phyloP scores from a whole-genome alignment of 2,113 vertebrate genomes.

The Dasyurus viverrinus region DNA sequence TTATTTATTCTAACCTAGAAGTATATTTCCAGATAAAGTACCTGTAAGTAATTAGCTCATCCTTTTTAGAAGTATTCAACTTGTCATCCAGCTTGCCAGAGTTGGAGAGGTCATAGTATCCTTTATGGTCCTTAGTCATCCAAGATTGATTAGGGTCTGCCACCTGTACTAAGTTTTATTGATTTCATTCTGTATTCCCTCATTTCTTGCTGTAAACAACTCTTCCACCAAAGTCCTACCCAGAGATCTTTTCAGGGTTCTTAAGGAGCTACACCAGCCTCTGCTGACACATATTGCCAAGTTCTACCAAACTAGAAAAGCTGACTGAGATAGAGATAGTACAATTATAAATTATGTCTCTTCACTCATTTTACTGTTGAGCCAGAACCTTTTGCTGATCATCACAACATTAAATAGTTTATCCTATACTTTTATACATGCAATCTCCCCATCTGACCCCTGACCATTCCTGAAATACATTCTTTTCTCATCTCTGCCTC shows the following conservation, averaged over 20 bases:
- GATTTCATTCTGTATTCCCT: background rate
- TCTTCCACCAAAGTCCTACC: background rate
- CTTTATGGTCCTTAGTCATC: background rate
- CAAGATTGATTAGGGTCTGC: background rate
- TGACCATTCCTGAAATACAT: background rate
- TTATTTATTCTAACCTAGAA: constrained; percentile 71
- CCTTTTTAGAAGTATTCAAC: constrained; percentile 44
- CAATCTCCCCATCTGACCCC: background rate
- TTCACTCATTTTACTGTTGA: background rate
- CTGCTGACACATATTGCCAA: background rate
- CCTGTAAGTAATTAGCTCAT: constrained; percentile 38
- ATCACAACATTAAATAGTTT: background rate
- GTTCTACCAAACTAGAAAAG: background rate
- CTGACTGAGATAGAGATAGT: background rate
- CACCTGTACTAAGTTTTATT: background rate
- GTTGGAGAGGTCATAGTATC: background rate
- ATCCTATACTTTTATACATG: background rate
- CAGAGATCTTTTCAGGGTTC: background rate
- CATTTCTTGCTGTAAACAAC: background rate
- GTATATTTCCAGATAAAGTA: constrained; percentile 55
- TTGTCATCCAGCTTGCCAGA: background rate
- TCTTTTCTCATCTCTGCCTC: background rate
- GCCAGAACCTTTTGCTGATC: background rate
- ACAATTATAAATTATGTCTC: background rate
- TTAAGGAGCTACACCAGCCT: background rate